Conservation (phyloP, 2,113 vertebrate genomes). For the Mirounga angustirostris region DNA sequence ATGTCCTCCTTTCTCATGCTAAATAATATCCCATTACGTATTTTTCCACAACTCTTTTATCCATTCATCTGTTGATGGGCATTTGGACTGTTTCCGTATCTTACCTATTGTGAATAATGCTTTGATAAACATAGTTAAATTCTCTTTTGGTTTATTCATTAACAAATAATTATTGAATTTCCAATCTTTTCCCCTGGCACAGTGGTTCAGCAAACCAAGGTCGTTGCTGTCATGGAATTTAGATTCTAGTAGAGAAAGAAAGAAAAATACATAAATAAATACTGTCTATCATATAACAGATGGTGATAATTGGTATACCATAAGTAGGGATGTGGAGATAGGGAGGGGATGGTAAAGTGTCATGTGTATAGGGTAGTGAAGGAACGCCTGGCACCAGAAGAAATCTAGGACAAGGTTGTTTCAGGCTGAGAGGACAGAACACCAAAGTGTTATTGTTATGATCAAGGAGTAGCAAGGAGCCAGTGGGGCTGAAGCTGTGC, state of each 20-base stretch:
- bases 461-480: background rate
- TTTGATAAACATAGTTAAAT: background rate
- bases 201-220: background rate
- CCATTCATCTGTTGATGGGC: background rate
- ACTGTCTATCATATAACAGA: background rate
- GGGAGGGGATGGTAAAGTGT: background rate
- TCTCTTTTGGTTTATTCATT: constrained; percentile 39
- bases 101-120: background rate
- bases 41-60: background rate
- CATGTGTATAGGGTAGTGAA: background rate
- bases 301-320: background rate
- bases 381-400: background rate
- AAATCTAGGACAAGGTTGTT: background rate
- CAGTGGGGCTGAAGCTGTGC: background rate
- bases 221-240: background rate
- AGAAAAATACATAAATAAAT: background rate
- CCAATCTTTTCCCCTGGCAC: background rate
- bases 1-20: background rate
- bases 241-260: background rate
- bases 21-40: background rate
- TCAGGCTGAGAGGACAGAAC: background rate
- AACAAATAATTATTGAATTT: background rate
- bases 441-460: background rate
- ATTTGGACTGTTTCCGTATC: background rate
- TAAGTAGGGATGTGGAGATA: background rate